phyloP scores from a whole-genome alignment of 1,140 invertebrate genomes.

The Melanaphis sacchari region DNA sequence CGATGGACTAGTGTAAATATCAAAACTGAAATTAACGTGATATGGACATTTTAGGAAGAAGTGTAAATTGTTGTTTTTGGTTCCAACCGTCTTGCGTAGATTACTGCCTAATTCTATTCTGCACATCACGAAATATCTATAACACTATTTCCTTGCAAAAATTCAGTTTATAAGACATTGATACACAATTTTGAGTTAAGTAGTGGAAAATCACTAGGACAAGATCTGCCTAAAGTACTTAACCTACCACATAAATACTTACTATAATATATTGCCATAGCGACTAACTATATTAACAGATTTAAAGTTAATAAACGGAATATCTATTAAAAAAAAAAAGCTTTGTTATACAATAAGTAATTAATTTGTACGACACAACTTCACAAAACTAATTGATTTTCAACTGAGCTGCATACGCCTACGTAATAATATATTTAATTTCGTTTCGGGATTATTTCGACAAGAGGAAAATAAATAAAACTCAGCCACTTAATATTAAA shows the following conservation, averaged over 20 bases:
- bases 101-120: too few relatives aligned
- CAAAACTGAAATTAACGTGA: too few relatives aligned
- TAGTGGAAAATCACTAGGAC: background rate
- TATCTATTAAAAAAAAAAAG: background rate
- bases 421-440: background rate
- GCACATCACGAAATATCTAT: too few relatives aligned
- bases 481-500: background rate
- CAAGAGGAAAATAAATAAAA: background rate
- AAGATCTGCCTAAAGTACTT: background rate
- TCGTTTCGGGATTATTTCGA: background rate
- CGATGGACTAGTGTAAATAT: too few relatives aligned
- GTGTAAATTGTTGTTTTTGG: too few relatives aligned
- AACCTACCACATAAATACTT: background rate
- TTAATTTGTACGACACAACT: background rate
- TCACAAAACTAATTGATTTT: background rate
- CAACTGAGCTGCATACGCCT: background rate
- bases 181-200: background rate
- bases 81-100: too few relatives aligned
- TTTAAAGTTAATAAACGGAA: background rate
- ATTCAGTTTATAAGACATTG: background rate
- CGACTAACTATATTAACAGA: background rate
- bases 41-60: too few relatives aligned
- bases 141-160: background rate
- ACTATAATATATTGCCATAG: background rate
- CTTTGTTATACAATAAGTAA: background rate